Evolutionary conservation across 2,113 vertebrate species (phyloP).

Genomic region (Callipepla californica): DNA sequence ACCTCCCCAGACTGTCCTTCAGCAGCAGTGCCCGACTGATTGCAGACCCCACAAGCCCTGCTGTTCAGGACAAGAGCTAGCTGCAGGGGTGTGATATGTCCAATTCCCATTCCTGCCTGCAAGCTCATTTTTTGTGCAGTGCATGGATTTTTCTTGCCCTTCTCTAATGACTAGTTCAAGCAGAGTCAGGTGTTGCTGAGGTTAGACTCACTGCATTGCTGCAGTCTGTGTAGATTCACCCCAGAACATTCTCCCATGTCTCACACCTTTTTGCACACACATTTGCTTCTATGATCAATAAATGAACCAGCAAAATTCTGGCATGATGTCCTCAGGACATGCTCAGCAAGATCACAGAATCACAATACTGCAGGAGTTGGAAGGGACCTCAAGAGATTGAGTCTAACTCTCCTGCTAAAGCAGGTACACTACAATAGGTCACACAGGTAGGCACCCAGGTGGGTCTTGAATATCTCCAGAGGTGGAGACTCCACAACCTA

Average conservation of each 20-base stretch:
- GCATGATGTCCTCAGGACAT: background rate
- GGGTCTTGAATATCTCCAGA: too few relatives aligned
- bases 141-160: background rate
- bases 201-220: background rate
- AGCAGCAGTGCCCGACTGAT: background rate
- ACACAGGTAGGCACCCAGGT: too few relatives aligned
- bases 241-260: background rate
- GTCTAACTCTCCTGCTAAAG: too few relatives aligned
- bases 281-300: background rate
- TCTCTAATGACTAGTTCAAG: background rate
- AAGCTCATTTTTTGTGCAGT: background rate
- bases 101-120: background rate
- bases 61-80: background rate
- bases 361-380: too few relatives aligned
- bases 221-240: background rate
- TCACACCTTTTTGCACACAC: background rate
- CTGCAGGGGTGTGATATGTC: background rate
- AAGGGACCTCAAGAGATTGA: too few relatives aligned
- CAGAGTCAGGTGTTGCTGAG: background rate
- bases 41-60: background rate
- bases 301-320: background rate
- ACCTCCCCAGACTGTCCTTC: background rate
- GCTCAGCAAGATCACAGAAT: accelerated
- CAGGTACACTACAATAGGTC: too few relatives aligned
- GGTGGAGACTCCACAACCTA: too few relatives aligned